Evolutionary conservation across 2,888 invertebrate species (phyloP), one percentile per base, ranked within the genome.

Genomic region (Poecilus cupreus): DNA sequence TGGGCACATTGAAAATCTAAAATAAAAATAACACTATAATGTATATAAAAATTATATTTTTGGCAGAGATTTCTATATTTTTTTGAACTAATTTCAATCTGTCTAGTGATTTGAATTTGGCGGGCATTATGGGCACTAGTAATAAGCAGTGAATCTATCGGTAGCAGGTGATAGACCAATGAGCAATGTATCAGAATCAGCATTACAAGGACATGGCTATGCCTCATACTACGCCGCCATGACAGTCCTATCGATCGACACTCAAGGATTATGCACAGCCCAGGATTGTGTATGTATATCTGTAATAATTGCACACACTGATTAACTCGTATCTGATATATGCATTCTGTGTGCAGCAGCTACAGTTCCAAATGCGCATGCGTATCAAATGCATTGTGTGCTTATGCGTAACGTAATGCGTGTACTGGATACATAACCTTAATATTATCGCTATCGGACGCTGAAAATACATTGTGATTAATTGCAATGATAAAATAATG

Each of bases 251-350:
- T 72, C 72, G 46, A 72, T 72, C 72, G 72, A 46, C 24, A 20
- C 43, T 46, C 74, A 74, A 49, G 74, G 74, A 72, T 72, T 72
- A 72, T 46, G 39, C 20, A 72, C 72, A 24, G 46, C 13, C 13
- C 49, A 16, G 24, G 74, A 16, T 24, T 68, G 64, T 37, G 32
- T 68, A 37, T 20, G 20, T 68, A 68, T 37, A 68, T 74, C 74
- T 49, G 74, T 49, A 74, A 72, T 72, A 72, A 74, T 74, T 74
- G 74, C 74, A 74, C 26, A 74, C 26, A 74, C 74, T 74, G 74
- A 74, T 74, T 74, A 74, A 24, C 74, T 68, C 60, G 20, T 68
- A 68, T 60, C 64, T 37, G 64, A 68, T 68, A 68, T 68, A 68
- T 68, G 64, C 37, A 32, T 68, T 16, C 24, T 60, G 24, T 26